Evolutionary conservation across 1,140 invertebrate species (phyloP).

Genomic region (Ceratosolen fusciceps): DNA sequence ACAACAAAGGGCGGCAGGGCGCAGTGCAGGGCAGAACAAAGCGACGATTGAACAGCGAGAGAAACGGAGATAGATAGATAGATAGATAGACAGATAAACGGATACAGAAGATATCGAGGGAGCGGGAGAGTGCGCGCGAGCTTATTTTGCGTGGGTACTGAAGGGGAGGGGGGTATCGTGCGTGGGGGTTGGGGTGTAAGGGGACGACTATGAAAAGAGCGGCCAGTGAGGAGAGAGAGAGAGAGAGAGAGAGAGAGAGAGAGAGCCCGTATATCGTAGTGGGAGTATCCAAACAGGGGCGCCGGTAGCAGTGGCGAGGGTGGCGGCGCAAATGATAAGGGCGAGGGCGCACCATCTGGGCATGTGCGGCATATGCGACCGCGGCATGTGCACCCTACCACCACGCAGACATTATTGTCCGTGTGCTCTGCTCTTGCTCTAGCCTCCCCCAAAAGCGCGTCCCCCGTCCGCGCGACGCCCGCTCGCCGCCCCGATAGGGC

Average conservation of each 20-base stretch:
- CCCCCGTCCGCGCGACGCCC: background rate
- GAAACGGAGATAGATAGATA: background rate
- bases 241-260: too few relatives aligned
- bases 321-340: slow-evolving; percentile 10
- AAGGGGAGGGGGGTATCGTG: too few relatives aligned
- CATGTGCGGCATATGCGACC: background rate
- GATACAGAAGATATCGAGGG: too few relatives aligned
- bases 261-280: background rate
- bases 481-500: background rate
- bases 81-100: too few relatives aligned
- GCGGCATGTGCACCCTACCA: background rate
- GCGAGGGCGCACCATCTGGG: background rate
- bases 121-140: too few relatives aligned
- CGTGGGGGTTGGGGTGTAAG: too few relatives aligned
- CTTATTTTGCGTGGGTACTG: too few relatives aligned
- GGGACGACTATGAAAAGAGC: background rate
- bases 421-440: background rate
- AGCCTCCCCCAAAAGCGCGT: background rate
- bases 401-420: background rate
- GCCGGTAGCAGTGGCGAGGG: background rate
- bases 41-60: background rate
- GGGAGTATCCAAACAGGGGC: background rate
- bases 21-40: background rate
- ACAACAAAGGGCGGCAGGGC: background rate
- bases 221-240: background rate